phyloP scores from a whole-genome alignment of 2,797 vertebrate species.

The Channa striata region DNA sequence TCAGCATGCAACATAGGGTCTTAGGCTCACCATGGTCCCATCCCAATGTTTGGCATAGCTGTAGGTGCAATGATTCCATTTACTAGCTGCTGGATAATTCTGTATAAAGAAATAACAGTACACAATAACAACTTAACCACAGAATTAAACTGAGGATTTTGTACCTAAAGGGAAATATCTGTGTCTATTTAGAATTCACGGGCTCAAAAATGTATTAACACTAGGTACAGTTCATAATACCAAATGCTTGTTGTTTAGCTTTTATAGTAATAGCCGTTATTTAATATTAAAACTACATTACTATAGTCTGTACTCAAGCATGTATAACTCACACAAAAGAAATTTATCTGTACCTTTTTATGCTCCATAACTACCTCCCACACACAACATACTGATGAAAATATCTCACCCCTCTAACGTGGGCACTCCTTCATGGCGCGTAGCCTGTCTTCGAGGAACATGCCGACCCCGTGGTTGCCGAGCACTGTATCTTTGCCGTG shows the following conservation, averaged over 20 bases:
- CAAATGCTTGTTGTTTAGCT: not conserved
- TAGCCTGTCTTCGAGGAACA: constrained; percentile 87
- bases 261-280: not conserved
- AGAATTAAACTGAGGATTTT: not conserved
- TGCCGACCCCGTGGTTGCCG: constrained; percentile 92
- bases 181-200: not conserved
- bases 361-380: constrained; percentile 12
- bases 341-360: not conserved
- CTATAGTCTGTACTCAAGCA: not conserved
- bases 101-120: constrained; percentile 61
- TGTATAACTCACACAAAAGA: not conserved
- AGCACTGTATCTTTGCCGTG: constrained; percentile 90
- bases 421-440: constrained; percentile 93
- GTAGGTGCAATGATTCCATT: constrained; percentile 97
- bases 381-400: constrained; percentile 33
- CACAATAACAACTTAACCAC: not conserved
- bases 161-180: not conserved
- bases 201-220: not conserved
- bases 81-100: constrained; percentile 97
- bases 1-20: not conserved
- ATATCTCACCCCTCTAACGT: constrained; percentile 91
- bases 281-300: not conserved
- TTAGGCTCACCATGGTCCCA: constrained; percentile 92
- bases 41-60: constrained; percentile 93
- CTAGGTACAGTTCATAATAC: not conserved